Evolutionary conservation across 2,888 invertebrate species (phyloP), one percentile per base, ranked within the genome.

Genomic region (Atrina japonica): DNA sequence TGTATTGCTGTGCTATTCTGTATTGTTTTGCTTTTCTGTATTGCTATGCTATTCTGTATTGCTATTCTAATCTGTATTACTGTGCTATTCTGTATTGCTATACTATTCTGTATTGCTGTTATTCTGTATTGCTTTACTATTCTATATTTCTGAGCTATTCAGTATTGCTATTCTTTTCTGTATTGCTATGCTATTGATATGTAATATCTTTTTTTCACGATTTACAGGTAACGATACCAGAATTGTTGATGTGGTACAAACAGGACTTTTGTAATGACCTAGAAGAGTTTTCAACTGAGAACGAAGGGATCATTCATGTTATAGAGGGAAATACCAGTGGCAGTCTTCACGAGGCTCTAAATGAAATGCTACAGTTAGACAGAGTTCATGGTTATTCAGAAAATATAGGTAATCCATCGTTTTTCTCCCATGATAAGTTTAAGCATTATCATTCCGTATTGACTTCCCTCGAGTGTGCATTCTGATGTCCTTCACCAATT

Each of bases 201-300:
- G n/a, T n/a, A n/a, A n/a, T n/a, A n/a, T n/a, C n/a, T n/a, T n/a
- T n/a, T n/a, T n/a, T n/a, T n/a, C n/a, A n/a, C n/a, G n/a, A n/a
- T n/a, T n/a, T n/a, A n/a, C 55, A 86, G 86, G 82, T 88, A 1
- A 77, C 72, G 25, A 61, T 88, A n/a, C 86, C 87, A 27, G 80
- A 86, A 66, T 64, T 86, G 56, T 49, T 88, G 40, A 63, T 82
- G 60, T 86, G 86, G 85, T 77, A 87, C 61, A 74, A 81, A 40
- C 70, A 78, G 41, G 84, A 87, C 68, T 86, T 87, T 52, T 78
- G 81, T 25, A 71, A 68, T 16, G 69, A 77, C 5, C 64, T 67
- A 29, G 67, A 65, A 40, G 66, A 77, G 14, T 70, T 68, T 41
- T 70, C 74, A 18, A 70, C 75, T 9, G 77, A 73, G 29, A 79